Base-by-base conservation (phyloP, 2,797 vertebrate species). In the Siniperca scherzeri region DNA sequence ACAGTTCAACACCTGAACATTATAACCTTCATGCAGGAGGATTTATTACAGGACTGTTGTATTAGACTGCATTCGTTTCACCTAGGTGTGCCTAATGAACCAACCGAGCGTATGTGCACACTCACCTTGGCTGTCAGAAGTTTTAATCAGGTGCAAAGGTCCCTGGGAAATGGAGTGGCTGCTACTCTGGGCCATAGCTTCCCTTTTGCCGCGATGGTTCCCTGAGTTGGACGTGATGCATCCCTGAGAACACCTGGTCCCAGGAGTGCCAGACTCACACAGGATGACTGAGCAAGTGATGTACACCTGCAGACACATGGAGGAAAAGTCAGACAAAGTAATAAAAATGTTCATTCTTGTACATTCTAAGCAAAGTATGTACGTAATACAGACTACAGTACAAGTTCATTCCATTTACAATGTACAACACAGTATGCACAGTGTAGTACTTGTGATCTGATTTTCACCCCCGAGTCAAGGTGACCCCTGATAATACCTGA, bases 131-230 rank as follows among this genome's bases (percentile, higher is more conserved):
- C 52, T 68, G 46, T 83, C 70, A 38, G 75, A 53, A 0, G 50
- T 36, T 64, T 46, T 72, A 2, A 21, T 36, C 16, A 90, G 80
- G 56, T 16, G 87, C 83, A 95, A 82, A 65, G 94, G 92, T 30
- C 94, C 93, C 85, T 94, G 92, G 77, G 83, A 93, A 78, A 95
- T 91, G 61, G 78, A 86, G 87, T 94, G 92, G 10, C 61, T 88
- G 36, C 80, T 67, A 0, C 74, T 89, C 71, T 94, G 60, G 16
- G 27, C 50, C 14, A 36, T 19, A 38, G 90, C 88, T 55, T 78
- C 84, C n/a, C 86, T 85, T 56, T 56, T 88, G 11, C 2, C 0
- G 2, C 81, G 74, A 16, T 11, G n/a, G 3, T 1, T 75, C 44
- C 60, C 30, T 59, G 55, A 55, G 70, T 48, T 40, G 48, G 75